Evolutionary conservation across 30 jellyfish, hydroid and myxozoan genomes (phyloP).

Genomic region (Aurelia sp.): DNA sequence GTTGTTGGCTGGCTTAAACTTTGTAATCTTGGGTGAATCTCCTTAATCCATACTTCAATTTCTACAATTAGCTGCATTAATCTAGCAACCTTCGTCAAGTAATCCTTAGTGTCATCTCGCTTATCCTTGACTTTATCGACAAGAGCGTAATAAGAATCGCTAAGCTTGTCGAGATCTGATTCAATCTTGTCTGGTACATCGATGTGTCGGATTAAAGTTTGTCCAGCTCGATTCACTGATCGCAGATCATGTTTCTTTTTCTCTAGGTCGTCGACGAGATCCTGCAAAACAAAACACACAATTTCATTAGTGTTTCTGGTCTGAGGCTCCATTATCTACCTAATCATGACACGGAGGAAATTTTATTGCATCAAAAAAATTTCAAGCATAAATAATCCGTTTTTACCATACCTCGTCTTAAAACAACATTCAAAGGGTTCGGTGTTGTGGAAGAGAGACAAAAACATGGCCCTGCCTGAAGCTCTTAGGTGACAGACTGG

Average conservation of each 20-base stretch:
- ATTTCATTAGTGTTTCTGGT: no score
- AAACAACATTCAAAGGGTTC: no score
- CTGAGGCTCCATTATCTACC: no score
- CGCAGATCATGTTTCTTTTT: slow-evolving; percentile 93
- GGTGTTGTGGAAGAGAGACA: no score
- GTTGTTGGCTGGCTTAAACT: slow-evolving; percentile 50
- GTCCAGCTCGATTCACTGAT: slow-evolving; percentile 95
- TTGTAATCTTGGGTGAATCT: slow-evolving; percentile 44
- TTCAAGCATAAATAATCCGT: no score
- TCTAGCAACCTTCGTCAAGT: slow-evolving; percentile 52
- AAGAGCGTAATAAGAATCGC: slow-evolving; percentile 80
- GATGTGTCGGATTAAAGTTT: slow-evolving; percentile 79
- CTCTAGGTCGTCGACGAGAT: slow-evolving; percentile 73
- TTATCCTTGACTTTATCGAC: slow-evolving; percentile 78
- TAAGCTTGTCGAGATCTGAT: slow-evolving; percentile 83
- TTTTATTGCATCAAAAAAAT: no score
- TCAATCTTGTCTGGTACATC: slow-evolving; percentile 86
- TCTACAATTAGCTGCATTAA: slow-evolving; percentile 65
- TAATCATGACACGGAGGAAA: no score
- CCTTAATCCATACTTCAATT: slow-evolving; percentile 89
- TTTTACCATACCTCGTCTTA: no score
- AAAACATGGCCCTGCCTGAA: no score
- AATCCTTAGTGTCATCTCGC: slow-evolving; percentile 65
- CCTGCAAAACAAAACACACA: slow-evolving; percentile 34
- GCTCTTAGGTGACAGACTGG: no score